A percentile compares a stretch with the other conserved stretches of the same genome.
Conservation (phyloP, 1,140 invertebrate genomes). For the Pentalonia nigronervosa region DNA sequence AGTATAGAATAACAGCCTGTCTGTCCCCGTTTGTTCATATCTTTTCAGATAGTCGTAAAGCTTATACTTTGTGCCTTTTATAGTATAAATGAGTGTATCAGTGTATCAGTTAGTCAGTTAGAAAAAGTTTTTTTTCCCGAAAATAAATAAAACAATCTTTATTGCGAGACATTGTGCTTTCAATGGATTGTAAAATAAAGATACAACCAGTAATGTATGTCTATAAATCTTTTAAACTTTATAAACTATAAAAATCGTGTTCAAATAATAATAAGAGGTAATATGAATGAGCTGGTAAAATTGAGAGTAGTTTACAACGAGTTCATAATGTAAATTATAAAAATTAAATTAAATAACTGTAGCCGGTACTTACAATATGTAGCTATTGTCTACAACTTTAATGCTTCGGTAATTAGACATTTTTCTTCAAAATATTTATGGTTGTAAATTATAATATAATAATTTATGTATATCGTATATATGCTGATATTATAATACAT, state of each 20-base stretch:
- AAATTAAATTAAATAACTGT: neutral
- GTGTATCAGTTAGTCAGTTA: conserved; percentile 16
- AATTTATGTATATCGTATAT: too few relatives aligned
- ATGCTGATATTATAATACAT: neutral
- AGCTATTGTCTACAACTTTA: neutral
- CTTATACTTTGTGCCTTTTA: conserved; percentile 20
- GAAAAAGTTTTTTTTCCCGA: conserved; percentile 2
- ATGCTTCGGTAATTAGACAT: neutral
- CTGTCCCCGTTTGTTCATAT: conserved; percentile 36
- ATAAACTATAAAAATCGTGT: neutral
- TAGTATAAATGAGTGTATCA: conserved; percentile 9
- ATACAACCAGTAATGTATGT: neutral
- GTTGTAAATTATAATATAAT: neutral
- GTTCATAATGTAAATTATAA: neutral
- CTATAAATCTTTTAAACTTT: conserved; percentile 1
- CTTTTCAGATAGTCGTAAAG: conserved; percentile 22
- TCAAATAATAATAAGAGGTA: neutral
- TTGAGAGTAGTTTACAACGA: neutral
- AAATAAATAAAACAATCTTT: conserved; percentile 44
- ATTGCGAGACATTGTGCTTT: conserved; percentile 18
- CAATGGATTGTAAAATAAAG: conserved; percentile 16
- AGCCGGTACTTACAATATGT: neutral
- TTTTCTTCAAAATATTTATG: neutral
- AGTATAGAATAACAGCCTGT: conserved; percentile 10
- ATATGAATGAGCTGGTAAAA: neutral